Conservation (phyloP, 2,888 invertebrate genomes). For the Hypolimnas misippus region DNA sequence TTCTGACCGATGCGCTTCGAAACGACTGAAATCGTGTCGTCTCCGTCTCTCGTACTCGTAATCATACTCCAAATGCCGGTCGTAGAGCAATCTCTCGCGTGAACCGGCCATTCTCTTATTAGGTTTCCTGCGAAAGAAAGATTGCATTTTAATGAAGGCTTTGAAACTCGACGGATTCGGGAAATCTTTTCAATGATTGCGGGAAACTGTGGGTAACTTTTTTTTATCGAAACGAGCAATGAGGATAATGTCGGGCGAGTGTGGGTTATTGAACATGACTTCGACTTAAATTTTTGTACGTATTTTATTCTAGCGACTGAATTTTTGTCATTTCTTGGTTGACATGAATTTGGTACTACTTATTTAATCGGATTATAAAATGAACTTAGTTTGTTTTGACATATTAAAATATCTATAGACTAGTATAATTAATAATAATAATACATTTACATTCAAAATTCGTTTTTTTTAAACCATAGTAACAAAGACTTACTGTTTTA, state of each 20-base stretch:
- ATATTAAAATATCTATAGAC: too few species aligned
- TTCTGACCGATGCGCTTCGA: slow-evolving; percentile 39
- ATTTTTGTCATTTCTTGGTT: too few species aligned
- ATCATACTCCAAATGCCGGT: slow-evolving; percentile 64
- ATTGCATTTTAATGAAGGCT: slow-evolving; percentile 54
- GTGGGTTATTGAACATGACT: neutral
- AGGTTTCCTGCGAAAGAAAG: slow-evolving; percentile 62
- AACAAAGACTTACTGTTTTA: too few species aligned
- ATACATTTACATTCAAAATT: too few species aligned
- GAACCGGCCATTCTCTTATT: slow-evolving; percentile 75
- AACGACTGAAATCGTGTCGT: slow-evolving; percentile 51
- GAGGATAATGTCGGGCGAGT: slow-evolving; percentile 11
- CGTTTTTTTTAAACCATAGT: too few species aligned
- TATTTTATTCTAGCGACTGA: neutral
- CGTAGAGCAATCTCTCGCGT: slow-evolving; percentile 72
- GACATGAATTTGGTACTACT: too few species aligned
- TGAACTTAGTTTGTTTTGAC: too few species aligned
- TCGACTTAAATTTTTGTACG: slow-evolving; percentile 1
- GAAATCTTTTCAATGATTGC: slow-evolving; percentile 32
- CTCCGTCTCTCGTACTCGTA: slow-evolving; percentile 60
- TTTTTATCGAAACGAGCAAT: slow-evolving; percentile 15
- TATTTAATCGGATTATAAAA: too few species aligned
- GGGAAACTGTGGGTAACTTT: slow-evolving; percentile 15
- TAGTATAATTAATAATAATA: too few species aligned
- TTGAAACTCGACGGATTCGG: slow-evolving; percentile 34